These are phyloP conservation scores for Nematostella vectensis DNA, from an alignment of 92 coral and sea anemone species.

Conservation along the genomic window DNA sequence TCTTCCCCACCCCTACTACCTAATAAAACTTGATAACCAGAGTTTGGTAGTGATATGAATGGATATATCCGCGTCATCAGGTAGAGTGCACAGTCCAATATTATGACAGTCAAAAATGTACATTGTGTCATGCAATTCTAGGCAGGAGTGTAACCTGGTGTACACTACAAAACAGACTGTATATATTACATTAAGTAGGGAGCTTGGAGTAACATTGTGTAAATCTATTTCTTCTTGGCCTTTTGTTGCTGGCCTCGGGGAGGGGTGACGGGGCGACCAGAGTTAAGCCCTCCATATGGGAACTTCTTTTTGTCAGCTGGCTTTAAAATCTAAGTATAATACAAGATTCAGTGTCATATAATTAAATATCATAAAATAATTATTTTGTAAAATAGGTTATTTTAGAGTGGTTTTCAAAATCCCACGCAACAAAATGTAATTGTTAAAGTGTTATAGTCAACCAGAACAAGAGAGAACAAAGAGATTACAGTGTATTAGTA, in stretches of 20 bases:
- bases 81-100: neutral
- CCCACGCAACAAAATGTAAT: no score
- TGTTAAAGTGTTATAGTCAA: no score
- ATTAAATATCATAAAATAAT: neutral
- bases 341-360: neutral
- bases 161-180: conserved; percentile 20
- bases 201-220: conserved; percentile 6
- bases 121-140: conserved; percentile 2
- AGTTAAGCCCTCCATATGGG: conserved; percentile 90
- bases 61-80: neutral
- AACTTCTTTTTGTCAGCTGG: conserved; percentile 99
- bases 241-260: conserved; percentile 92
- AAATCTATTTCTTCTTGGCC: conserved; percentile 63
- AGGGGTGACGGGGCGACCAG: conserved; percentile 97
- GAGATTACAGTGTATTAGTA: no score
- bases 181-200: conserved; percentile 42
- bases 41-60: neutral
- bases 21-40: neutral
- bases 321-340: conserved; percentile 63
- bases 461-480: no score
- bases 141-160: conserved; percentile 1
- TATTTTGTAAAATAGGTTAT: neutral
- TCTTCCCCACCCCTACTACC: neutral
- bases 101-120: neutral
- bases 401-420: neutral